Percentiles rank a stretch among this genome's conserved stretches.
Conservation (phyloP, 2,113 vertebrate genomes). For the Equus quagga region DNA sequence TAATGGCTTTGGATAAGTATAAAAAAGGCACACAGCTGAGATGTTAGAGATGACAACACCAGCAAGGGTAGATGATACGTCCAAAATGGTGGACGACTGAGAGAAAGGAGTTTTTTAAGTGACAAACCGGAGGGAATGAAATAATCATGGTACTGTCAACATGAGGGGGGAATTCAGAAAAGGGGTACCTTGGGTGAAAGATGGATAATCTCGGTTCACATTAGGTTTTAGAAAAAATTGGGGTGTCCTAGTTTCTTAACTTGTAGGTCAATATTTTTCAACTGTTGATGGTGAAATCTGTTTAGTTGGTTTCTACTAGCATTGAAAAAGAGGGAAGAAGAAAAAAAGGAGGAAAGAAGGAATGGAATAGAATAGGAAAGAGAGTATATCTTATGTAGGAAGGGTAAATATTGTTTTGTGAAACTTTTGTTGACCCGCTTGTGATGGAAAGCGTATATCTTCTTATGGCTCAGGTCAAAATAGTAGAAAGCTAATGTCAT, state of each 20-base stretch:
- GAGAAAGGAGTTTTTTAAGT: background rate
- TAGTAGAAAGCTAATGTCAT: background rate
- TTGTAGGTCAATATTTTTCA: conserved; percentile 12
- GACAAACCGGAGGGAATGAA: background rate
- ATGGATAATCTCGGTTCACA: background rate
- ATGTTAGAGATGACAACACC: background rate
- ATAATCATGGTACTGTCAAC: background rate
- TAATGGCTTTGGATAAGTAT: background rate
- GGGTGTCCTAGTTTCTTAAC: background rate
- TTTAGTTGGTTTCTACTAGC: background rate
- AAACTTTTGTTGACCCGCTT: background rate
- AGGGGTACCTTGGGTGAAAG: background rate
- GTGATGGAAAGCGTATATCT: background rate
- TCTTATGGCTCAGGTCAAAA: background rate
- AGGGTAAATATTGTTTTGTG: background rate
- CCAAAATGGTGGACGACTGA: background rate
- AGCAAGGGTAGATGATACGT: no score
- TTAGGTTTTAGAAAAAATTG: background rate
- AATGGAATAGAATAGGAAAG: background rate
- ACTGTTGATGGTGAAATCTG: background rate
- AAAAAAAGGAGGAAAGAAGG: background rate
- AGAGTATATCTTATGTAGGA: background rate
- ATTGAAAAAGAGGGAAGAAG: background rate
- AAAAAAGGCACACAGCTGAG: background rate
- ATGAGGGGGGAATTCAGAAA: background rate